Conservation (phyloP, 1,140 invertebrate species). For the Zaprionus tsacasi region DNA sequence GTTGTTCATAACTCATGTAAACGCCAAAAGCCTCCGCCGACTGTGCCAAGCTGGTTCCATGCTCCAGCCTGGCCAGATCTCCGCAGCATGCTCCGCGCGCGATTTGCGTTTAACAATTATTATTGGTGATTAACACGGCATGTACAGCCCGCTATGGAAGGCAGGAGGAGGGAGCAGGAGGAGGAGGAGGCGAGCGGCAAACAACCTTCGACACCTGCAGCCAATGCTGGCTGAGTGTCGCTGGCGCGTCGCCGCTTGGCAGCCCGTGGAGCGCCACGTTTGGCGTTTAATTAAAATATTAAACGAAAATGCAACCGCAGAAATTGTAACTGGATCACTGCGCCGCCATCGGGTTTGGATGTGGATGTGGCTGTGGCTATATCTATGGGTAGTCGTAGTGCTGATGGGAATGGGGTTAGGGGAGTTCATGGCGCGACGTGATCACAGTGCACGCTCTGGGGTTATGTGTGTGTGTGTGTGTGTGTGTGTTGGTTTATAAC, state of each 20-base stretch:
- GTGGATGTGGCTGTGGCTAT: background rate
- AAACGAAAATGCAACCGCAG: constrained; percentile 77
- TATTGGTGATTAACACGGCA: constrained; percentile 83
- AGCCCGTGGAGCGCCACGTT: constrained; percentile 75
- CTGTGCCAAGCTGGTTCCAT: constrained; percentile 17
- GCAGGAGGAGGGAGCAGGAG: background rate
- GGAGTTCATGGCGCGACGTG: constrained; percentile 33
- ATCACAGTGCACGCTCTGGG: constrained; percentile 37
- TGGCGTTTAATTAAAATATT: constrained; percentile 81
- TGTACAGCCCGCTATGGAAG: constrained; percentile 53
- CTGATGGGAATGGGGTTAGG: background rate
- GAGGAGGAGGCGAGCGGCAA: constrained; percentile 11
- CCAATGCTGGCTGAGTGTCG: constrained; percentile 28
- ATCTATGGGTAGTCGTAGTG: background rate
- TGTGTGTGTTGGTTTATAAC: constrained; percentile 25
- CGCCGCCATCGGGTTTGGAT: background rate
- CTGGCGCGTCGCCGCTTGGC: constrained; percentile 15
- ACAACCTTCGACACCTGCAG: constrained; percentile 81
- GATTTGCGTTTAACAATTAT: constrained; percentile 82
- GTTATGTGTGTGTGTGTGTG: constrained; percentile 7
- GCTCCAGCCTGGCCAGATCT: background rate
- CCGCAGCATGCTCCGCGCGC: constrained; percentile 37
- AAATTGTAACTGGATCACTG: constrained; percentile 46
- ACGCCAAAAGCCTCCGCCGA: constrained; percentile 49
- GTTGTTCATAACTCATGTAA: constrained; percentile 73